A percentile compares a stretch with the other conserved stretches of the same genome.
These are phyloP conservation scores for Solenodon paradoxus DNA, from an alignment of 2,113 vertebrate species.

Conservation along the genomic window DNA sequence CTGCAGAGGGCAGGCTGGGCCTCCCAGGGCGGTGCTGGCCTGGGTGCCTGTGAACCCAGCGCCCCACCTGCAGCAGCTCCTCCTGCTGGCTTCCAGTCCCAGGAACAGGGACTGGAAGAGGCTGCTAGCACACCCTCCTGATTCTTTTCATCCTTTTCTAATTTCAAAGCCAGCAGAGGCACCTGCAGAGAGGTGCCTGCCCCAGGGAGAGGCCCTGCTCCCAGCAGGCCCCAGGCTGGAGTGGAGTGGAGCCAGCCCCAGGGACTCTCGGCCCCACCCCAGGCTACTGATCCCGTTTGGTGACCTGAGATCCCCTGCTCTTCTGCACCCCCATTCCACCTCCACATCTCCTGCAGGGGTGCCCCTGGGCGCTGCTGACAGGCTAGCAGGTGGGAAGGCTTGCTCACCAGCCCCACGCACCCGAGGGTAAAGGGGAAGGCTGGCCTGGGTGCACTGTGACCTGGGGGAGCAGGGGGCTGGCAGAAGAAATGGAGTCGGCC, in stretches of 20 bases:
- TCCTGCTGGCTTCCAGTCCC: not conserved
- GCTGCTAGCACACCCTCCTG: not conserved
- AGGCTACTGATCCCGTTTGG: not conserved
- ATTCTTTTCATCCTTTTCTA: slow-evolving; percentile 12
- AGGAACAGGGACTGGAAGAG: not conserved
- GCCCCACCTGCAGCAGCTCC: not conserved
- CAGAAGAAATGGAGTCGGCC: not conserved
- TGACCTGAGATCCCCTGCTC: not conserved
- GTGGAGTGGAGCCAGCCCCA: not conserved
- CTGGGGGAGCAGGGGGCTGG: not conserved
- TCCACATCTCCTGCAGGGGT: not conserved
- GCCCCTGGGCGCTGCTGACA: too few species aligned
- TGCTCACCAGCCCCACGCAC: not conserved
- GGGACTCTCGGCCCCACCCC: not conserved
- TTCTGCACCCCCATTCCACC: not conserved
- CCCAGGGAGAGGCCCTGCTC: not conserved
- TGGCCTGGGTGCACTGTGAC: not conserved
- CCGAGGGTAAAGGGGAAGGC: not conserved
- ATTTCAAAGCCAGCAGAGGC: not conserved
- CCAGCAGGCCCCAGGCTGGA: not conserved
- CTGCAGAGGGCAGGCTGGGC: not conserved
- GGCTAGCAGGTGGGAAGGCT: not conserved
- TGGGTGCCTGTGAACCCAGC: not conserved
- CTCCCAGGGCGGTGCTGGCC: not conserved
- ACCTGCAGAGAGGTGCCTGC: not conserved